phyloP scores from a whole-genome alignment of 1,140 invertebrate species.

The Micrasema minimum region DNA sequence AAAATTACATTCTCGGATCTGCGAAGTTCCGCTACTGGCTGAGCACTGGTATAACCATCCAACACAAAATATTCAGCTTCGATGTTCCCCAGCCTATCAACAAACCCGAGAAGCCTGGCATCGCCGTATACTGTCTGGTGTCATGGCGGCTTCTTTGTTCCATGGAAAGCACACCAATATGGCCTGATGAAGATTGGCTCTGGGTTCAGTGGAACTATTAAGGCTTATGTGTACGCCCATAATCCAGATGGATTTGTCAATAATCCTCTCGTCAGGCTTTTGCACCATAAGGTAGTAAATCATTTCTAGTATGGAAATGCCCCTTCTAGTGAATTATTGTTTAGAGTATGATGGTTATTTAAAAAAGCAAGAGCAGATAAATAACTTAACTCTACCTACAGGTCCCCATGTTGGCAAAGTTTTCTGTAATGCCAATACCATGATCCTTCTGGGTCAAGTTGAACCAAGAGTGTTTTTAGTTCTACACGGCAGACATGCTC shows the following conservation, averaged over 20 bases:
- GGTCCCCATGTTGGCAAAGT: no score
- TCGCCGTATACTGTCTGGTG: conserved; percentile 72
- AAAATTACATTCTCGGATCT: conserved; percentile 87
- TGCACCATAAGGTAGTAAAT: conserved; percentile 86
- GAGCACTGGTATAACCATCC: conserved; percentile 84
- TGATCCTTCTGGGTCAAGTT: no score
- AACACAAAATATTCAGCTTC: conserved; percentile 80
- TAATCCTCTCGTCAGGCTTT: conserved; percentile 83
- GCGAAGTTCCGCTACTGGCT: conserved; percentile 88
- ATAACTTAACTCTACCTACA: no score
- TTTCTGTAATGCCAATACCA: no score
- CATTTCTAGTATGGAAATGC: no score
- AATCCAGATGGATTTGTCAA: conserved; percentile 83
- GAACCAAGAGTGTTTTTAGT: no score
- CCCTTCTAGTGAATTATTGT: no score
- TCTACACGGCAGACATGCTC: no score
- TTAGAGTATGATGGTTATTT: no score
- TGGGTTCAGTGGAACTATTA: conserved; percentile 90
- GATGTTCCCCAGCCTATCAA: conserved; percentile 64
- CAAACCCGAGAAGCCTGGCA: conserved; percentile 55
- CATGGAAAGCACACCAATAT: conserved; percentile 78
- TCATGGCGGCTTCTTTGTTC: conserved; percentile 89
- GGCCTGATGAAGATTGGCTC: conserved; percentile 92
- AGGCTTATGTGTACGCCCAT: conserved; percentile 85
- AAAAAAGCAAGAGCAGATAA: no score